Evolutionary conservation across 2,797 vertebrate genomes (phyloP).

Genomic region (Acomys russatus): DNA sequence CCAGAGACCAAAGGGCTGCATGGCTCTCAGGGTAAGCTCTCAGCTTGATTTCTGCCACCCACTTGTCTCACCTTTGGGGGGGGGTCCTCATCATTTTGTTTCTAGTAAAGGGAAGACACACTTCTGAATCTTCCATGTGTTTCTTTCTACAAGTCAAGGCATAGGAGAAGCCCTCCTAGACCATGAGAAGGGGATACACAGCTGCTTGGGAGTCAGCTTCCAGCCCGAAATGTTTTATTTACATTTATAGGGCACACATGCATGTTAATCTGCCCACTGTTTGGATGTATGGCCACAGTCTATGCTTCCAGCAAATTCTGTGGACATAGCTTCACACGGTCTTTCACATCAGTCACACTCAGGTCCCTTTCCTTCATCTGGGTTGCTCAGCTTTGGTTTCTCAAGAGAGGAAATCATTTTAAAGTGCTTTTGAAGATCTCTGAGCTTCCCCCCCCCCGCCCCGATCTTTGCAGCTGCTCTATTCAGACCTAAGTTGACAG

Average conservation of each 20-base stretch:
- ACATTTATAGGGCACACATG: background rate
- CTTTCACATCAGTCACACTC: background rate
- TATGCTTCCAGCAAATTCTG: background rate
- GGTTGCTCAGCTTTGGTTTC: background rate
- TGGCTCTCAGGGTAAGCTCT: background rate
- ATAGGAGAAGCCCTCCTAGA: background rate
- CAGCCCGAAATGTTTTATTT: conserved; percentile 15
- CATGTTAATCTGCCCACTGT: background rate
- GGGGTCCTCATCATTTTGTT: background rate
- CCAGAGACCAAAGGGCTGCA: background rate
- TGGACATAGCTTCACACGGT: background rate
- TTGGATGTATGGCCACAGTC: background rate
- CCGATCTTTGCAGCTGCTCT: conserved; percentile 11
- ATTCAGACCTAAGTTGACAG: conserved; percentile 22
- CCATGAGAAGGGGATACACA: background rate
- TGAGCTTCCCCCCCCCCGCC: too few species aligned
- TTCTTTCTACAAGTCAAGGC: conserved; percentile 14
- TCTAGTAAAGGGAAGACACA: background rate
- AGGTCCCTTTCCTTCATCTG: background rate
- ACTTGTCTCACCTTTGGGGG: background rate
- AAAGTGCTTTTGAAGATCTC: background rate
- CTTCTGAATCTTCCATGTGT: background rate
- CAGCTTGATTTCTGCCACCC: background rate
- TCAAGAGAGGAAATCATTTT: conserved; percentile 29
- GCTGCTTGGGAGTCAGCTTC: conserved; percentile 1